Base-by-base conservation (phyloP, 2,888 invertebrate species). In the Cheilosia soror region DNA sequence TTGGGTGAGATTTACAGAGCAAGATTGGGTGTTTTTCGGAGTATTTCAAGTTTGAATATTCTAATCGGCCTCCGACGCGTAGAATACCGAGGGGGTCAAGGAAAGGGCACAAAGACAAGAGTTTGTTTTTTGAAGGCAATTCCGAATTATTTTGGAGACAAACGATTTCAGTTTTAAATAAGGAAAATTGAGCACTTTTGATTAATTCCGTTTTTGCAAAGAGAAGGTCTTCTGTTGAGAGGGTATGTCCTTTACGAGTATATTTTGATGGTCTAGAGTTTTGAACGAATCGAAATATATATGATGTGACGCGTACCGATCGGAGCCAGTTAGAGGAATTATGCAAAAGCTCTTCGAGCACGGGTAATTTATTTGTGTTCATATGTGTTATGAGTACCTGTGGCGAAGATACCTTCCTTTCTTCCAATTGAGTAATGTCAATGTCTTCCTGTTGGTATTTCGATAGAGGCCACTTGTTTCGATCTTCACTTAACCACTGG, bases 381-480 rank as follows among this genome's bases (percentile, higher is more conserved):
- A 40, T 40, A 9, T 58, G 33, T 20, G 49, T 29, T n/a, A 42
- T 1, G 5, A 66, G 57, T 58, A 66, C 58, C 40, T 76, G 57
- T 11, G 29, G 4, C 7, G 33, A 37, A 1, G 58, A 27, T 9
- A 3, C 31, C 13, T 33, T 73, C 13, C 55, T 62, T 29, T 63
- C 20, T 40, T 51, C 76, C 11, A 76, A 51, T 37, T 27, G 37
- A 7, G 29, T 27, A 9, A 31, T 13, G 6, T 20, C n/a, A 29
- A 76, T 5, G 27, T 51, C 58, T 20, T 76, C 42, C 2, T 15
- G 20, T 11, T 29, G 5, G 27, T 31, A 29, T 4, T 31, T 9
- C 5, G 55, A 55, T 25, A 49, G 7, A 20, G 76, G 66, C 76
- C 76, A 76, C 13, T 51, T 2, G 2, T n/a, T 49, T 27, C 40